Evolutionary conservation across 2,113 vertebrate genomes (phyloP).

Genomic region (Ginglymostoma cirratum): DNA sequence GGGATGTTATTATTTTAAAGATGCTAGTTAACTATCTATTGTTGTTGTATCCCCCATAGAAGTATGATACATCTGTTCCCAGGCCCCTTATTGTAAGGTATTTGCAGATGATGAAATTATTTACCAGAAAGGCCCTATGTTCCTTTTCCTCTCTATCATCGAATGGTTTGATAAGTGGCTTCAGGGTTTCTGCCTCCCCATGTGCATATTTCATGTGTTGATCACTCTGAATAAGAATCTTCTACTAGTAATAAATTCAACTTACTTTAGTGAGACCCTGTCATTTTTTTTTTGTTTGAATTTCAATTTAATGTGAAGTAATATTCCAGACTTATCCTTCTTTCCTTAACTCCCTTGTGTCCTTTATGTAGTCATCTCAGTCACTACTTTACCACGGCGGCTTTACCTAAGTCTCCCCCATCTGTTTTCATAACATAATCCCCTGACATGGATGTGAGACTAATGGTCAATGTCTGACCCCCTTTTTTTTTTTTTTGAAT

Average conservation of each 20-base stretch:
- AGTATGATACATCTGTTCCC: neutral
- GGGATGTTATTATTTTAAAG: too few species aligned
- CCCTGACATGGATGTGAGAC: too few species aligned
- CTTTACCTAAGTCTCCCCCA: too few species aligned
- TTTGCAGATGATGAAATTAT: neutral
- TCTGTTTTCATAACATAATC: too few species aligned
- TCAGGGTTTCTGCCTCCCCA: too few species aligned
- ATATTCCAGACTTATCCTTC: neutral
- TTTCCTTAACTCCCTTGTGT: neutral
- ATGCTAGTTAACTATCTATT: too few species aligned
- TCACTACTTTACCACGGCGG: too few species aligned
- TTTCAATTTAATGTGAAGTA: neutral
- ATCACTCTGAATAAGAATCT: too few species aligned
- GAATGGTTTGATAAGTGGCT: too few species aligned
- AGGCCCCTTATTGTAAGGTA: neutral
- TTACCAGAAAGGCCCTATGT: neutral
- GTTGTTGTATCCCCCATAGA: neutral
- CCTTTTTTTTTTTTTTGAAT: neutral
- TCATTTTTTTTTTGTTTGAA: neutral
- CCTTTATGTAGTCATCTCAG: neutral
- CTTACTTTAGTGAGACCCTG: neutral
- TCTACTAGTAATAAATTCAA: neutral
- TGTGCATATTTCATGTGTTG: too few species aligned
- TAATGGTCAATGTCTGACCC: neutral
- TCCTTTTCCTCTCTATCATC: too few species aligned